phyloP scores from a whole-genome alignment of 2,797 vertebrate genomes.

The Lithobates sylvaticus region DNA sequence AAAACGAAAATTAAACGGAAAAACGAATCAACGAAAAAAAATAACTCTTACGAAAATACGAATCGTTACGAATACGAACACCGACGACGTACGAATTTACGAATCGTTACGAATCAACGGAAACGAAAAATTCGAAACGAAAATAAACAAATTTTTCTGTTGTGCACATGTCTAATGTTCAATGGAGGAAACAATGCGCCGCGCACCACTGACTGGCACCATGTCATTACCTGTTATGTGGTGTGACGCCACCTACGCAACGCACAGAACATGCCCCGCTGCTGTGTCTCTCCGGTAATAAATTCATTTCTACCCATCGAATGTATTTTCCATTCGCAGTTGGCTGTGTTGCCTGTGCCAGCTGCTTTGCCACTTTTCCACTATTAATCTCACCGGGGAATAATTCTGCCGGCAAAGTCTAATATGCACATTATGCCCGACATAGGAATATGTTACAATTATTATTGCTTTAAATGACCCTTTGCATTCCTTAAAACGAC shows the following conservation, averaged over 20 bases:
- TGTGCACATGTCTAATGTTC: too few relatives aligned
- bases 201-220: not conserved
- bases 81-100: too few relatives aligned
- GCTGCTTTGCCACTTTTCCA: constrained; percentile 35
- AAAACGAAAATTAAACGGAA: too few relatives aligned
- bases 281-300: constrained; percentile 17
- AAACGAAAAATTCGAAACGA: too few relatives aligned
- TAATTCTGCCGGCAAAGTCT: constrained; percentile 40
- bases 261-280: constrained; percentile 5
- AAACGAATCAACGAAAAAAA: too few relatives aligned
- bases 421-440: constrained; percentile 54
- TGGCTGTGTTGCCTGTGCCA: not conserved
- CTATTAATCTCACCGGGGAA: constrained; percentile 52
- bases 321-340: constrained; percentile 10
- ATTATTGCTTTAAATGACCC: constrained; percentile 60
- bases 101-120: too few relatives aligned
- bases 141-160: too few relatives aligned
- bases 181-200: not conserved
- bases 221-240: not conserved
- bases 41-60: too few relatives aligned
- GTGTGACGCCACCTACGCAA: not conserved
- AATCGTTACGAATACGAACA: too few relatives aligned
- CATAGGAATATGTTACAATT: constrained; percentile 47
- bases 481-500: constrained; percentile 54
- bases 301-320: constrained; percentile 25